A percentile compares a stretch with the other conserved stretches of the same genome.
phyloP scores from a whole-genome alignment of 2,888 invertebrate species.

The Criorhina ranunculi region DNA sequence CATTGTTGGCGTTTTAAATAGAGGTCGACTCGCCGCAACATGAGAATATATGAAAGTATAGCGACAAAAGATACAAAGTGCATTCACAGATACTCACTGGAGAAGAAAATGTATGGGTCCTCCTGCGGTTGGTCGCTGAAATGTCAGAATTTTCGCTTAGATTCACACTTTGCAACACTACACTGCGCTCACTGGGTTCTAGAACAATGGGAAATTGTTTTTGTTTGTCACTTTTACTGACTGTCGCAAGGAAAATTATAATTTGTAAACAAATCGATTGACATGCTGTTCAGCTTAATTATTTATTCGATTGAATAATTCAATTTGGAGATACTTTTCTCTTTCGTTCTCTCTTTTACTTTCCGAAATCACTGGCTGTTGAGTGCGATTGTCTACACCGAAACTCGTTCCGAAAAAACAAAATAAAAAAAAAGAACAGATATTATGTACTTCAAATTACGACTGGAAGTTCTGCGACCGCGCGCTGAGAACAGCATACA shows the following conservation, averaged over 20 bases:
- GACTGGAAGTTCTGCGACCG: constrained; percentile 54
- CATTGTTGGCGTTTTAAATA: constrained; percentile 9
- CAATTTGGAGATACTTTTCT: constrained; percentile 35
- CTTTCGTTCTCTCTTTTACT: constrained; percentile 36
- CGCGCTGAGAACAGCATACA: constrained; percentile 65
- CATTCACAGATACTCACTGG: constrained; percentile 30
- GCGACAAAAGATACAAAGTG: constrained; percentile 13
- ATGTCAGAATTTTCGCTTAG: constrained; percentile 26
- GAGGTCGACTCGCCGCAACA: constrained; percentile 15
- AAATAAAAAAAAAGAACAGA: constrained; percentile 9
- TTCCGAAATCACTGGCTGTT: constrained; percentile 39
- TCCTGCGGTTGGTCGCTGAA: constrained; percentile 34
- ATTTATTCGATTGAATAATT: constrained; percentile 42
- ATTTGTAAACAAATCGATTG: constrained; percentile 68
- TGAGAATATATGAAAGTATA: no score
- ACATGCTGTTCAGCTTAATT: constrained; percentile 13
- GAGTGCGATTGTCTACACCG: constrained; percentile 51
- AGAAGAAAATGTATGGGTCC: constrained; percentile 26
- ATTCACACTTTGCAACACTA: constrained; percentile 24
- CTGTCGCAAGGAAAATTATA: constrained; percentile 3
- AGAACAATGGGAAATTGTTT: constrained; percentile 36
- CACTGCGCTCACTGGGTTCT: constrained; percentile 23
- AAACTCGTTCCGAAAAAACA: constrained; percentile 66
- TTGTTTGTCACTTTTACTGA: constrained; percentile 8
- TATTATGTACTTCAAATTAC: constrained; percentile 22